Evolutionary conservation across 2,797 vertebrate genomes (phyloP).

Genomic region (Poeciliopsis gracilis): DNA sequence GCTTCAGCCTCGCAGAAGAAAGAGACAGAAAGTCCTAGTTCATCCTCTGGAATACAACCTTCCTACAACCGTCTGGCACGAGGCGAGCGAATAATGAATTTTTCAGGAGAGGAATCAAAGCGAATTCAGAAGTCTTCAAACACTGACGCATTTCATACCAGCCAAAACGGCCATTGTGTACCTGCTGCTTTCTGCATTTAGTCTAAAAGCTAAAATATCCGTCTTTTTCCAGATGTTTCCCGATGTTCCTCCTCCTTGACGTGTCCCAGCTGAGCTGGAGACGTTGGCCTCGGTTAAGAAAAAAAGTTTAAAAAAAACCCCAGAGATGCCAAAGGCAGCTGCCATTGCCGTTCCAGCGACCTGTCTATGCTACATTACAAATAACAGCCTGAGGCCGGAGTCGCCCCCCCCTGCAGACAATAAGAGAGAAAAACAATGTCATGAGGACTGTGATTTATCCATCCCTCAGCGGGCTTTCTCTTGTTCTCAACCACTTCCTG

Average conservation of each 20-base stretch:
- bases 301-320: conserved; percentile 11
- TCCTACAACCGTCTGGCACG: conserved; percentile 53
- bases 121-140: conserved; percentile 52
- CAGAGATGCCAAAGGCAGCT: conserved; percentile 53
- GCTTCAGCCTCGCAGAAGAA: conserved; percentile 35
- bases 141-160: conserved; percentile 62
- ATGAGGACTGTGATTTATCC: conserved; percentile 60
- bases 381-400: conserved; percentile 56
- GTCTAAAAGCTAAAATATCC: conserved; percentile 60
- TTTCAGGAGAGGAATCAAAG: conserved; percentile 68
- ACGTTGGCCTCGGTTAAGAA: conserved; percentile 48
- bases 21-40: conserved; percentile 44
- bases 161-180: conserved; percentile 72
- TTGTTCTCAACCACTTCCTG: conserved; percentile 70
- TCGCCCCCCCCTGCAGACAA: conserved; percentile 52
- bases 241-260: conserved; percentile 61
- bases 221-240: conserved; percentile 78
- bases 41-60: conserved; percentile 47
- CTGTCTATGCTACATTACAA: conserved; percentile 41
- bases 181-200: conserved; percentile 80
- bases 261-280: conserved; percentile 70
- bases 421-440: conserved; percentile 63
- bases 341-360: conserved; percentile 53
- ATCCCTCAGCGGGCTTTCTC: conserved; percentile 59
- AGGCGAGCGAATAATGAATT: conserved; percentile 63